Percentiles rank a stretch among this genome's conserved stretches.
Conservation (phyloP, 2,113 vertebrate species). For the Ailuropoda melanoleuca region DNA sequence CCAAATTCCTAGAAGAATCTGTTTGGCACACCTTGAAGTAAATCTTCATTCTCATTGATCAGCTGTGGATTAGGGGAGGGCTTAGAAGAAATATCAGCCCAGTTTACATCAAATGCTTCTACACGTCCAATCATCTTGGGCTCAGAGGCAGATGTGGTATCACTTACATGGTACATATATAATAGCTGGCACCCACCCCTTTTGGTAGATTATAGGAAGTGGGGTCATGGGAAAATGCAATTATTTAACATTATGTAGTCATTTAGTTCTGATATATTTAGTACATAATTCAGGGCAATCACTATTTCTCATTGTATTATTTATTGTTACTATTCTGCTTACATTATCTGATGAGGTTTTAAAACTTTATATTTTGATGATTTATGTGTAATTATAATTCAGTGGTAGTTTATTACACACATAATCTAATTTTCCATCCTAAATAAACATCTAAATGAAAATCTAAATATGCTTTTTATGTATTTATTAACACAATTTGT, state of each 20-base stretch:
- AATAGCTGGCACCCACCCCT: background rate
- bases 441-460: constrained; percentile 70
- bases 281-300: constrained; percentile 5
- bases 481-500: constrained; percentile 54
- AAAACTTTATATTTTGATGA: constrained; percentile 45
- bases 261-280: constrained; percentile 57
- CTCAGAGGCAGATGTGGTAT: background rate
- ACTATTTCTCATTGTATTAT: constrained; percentile 62
- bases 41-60: background rate
- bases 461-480: constrained; percentile 59
- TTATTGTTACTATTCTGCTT: constrained; percentile 60
- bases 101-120: background rate
- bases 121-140: background rate
- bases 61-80: background rate
- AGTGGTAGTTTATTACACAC: constrained; percentile 51
- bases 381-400: constrained; percentile 66
- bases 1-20: background rate
- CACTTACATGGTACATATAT: background rate
- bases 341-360: constrained; percentile 58
- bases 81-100: constrained; percentile 4
- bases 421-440: constrained; percentile 65
- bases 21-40: background rate
- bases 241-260: background rate
- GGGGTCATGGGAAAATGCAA: background rate
- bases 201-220: background rate